phyloP scores from a whole-genome alignment of 2,113 vertebrate species.

The Bufo gargarizans region DNA sequence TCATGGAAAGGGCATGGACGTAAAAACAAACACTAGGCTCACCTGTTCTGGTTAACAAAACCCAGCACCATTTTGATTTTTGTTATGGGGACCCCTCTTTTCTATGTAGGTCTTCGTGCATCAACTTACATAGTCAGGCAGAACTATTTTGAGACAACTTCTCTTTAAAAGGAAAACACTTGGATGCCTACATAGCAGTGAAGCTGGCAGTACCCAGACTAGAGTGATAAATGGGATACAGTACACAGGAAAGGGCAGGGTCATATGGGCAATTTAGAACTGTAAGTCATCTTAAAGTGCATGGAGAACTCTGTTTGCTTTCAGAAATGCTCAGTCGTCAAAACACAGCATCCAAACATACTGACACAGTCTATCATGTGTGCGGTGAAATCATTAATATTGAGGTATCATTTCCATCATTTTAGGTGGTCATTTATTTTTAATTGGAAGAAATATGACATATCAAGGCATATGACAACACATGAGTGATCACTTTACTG shows the following conservation, averaged over 20 bases:
- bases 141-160: not conserved
- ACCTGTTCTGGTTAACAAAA: too few relatives aligned
- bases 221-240: not conserved
- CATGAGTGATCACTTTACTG: not conserved
- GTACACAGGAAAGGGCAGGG: constrained; percentile 20
- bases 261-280: not conserved
- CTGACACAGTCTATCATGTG: not conserved
- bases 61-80: too few relatives aligned
- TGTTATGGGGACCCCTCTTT: too few relatives aligned
- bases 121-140: not conserved
- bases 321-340: not conserved
- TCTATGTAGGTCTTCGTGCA: not conserved
- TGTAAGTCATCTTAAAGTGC: constrained; percentile 6
- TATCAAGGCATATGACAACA: not conserved
- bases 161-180: not conserved
- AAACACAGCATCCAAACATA: not conserved
- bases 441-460: not conserved
- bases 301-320: not conserved
- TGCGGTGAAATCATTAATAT: not conserved
- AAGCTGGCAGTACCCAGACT: not conserved
- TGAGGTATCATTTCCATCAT: constrained; percentile 12
- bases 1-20: too few relatives aligned
- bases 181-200: not conserved
- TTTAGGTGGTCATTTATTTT: not conserved
- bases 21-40: too few relatives aligned